Percentiles rank a stretch among this genome's conserved stretches.
Evolutionary conservation across 2,888 invertebrate species (phyloP).

Genomic region (Agonopterix heracliana): DNA sequence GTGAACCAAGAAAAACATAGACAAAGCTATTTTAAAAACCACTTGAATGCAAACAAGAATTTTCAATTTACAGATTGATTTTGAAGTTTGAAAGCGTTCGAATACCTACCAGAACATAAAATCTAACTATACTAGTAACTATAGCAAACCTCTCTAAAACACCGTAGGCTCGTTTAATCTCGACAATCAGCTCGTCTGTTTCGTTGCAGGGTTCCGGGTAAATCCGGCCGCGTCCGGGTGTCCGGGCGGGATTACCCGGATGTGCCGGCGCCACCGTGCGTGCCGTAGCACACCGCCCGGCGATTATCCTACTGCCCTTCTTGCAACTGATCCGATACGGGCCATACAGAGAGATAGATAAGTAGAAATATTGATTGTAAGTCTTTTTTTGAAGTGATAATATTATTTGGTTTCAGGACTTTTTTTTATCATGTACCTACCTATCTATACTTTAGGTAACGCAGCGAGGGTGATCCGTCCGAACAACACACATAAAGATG

Average conservation of each 20-base stretch:
- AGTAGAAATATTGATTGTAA: constrained; percentile 44
- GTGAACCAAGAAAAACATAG: no score
- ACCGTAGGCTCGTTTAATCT: constrained; percentile 49
- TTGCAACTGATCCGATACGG: constrained; percentile 37
- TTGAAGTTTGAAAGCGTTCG: no score
- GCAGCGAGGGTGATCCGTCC: no score
- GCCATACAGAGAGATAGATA: constrained; percentile 46
- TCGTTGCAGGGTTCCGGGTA: constrained; percentile 58
- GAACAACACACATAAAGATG: no score
- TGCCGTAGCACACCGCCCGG: constrained; percentile 54
- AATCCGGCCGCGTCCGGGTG: constrained; percentile 39
- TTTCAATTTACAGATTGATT: no score
- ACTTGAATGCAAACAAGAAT: no score
- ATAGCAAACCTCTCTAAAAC: constrained; percentile 41
- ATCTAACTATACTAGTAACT: no score
- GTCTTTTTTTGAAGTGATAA: constrained; percentile 8
- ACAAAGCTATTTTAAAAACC: no score
- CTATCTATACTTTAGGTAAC: no score
- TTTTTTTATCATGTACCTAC: no score
- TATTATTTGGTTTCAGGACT: neutral
- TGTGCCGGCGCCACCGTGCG: constrained; percentile 47
- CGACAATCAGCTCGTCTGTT: constrained; percentile 60
- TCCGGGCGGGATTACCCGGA: constrained; percentile 48
- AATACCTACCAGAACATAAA: no score
- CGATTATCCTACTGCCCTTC: constrained; percentile 66